These are phyloP conservation scores for Pediacus dermestoides DNA, from an alignment of 2,888 invertebrate species.

Conservation along the genomic window DNA sequence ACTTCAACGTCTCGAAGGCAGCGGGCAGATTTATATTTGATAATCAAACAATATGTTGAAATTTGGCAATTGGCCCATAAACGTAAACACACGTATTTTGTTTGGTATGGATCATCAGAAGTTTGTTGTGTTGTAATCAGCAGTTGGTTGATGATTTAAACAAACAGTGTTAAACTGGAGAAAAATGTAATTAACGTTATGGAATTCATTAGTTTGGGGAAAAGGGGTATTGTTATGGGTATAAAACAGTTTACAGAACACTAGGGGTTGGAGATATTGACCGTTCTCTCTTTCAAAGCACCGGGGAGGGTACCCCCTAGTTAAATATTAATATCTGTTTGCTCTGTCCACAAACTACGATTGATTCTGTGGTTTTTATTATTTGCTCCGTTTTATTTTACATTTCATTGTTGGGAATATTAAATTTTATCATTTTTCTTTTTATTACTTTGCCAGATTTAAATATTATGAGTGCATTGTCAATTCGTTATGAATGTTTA, in stretches of 20 bases:
- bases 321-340: slow-evolving; percentile 40
- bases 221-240: too few species aligned
- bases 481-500: too few species aligned
- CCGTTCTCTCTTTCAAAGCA: slow-evolving; percentile 17
- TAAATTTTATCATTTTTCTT: slow-evolving; percentile 30
- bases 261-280: slow-evolving; percentile 19
- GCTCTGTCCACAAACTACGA: slow-evolving; percentile 39
- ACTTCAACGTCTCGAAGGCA: slow-evolving; percentile 32
- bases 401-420: slow-evolving; percentile 35
- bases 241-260: too few species aligned
- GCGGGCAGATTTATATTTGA: slow-evolving; percentile 40
- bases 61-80: slow-evolving; percentile 22
- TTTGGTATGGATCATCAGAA: too few species aligned
- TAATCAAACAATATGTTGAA: slow-evolving; percentile 40
- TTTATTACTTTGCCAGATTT: slow-evolving; percentile 10
- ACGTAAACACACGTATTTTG: too few species aligned
- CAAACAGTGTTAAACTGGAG: too few species aligned
- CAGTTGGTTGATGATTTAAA: too few species aligned
- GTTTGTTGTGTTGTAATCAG: too few species aligned
- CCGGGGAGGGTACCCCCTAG: slow-evolving; percentile 24
- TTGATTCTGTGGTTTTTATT: slow-evolving; percentile 40
- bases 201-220: too few species aligned
- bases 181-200: too few species aligned
- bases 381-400: slow-evolving; percentile 38
- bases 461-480: not conserved